Conservation (phyloP, 2,113 vertebrate genomes). For the Hippoglossus stenolepis region DNA sequence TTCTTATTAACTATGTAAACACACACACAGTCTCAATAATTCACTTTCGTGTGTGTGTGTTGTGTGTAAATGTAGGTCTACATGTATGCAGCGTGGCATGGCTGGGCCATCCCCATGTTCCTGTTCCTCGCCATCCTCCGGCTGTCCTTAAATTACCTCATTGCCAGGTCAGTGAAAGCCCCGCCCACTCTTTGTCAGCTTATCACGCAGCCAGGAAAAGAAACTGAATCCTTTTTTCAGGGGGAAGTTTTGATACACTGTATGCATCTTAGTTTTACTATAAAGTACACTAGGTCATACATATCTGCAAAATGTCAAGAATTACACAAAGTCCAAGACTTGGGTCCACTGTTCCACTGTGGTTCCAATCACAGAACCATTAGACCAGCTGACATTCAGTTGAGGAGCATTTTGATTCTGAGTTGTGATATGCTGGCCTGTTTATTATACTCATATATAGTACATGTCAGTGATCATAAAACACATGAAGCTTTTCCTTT, state of each 20-base stretch:
- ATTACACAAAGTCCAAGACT: too few species aligned
- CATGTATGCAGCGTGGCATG: conserved; percentile 97
- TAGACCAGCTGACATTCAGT: too few species aligned
- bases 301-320: too few species aligned
- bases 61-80: conserved; percentile 85
- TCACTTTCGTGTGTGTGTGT: conserved; percentile 29
- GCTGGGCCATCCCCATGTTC: conserved; percentile 98
- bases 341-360: too few species aligned
- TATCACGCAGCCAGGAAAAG: neutral
- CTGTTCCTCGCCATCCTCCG: conserved; percentile 96
- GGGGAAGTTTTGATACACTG: too few species aligned
- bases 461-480: neutral
- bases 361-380: too few species aligned
- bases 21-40: neutral
- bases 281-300: too few species aligned
- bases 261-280: too few species aligned
- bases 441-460: too few species aligned
- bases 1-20: too few species aligned
- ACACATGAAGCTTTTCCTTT: neutral
- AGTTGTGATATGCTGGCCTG: too few species aligned
- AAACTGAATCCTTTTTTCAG: neutral
- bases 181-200: neutral
- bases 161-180: conserved; percentile 86
- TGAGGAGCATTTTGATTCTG: too few species aligned
- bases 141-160: conserved; percentile 98